phyloP scores from a whole-genome alignment of 2,797 vertebrate species.

The Danio tinwini region DNA sequence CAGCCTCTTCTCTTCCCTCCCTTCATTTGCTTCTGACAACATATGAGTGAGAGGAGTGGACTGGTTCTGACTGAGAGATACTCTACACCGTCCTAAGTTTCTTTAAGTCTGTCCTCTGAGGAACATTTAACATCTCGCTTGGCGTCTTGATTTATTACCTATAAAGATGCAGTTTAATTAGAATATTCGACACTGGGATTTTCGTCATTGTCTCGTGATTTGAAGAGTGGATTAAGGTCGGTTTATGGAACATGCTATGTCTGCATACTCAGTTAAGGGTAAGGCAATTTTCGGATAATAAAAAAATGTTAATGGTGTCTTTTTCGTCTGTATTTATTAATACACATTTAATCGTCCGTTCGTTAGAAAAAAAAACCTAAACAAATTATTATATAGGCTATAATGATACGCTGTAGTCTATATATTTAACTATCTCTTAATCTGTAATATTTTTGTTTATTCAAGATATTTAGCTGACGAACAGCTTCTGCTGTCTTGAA shows the following conservation, averaged over 20 bases:
- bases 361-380: background rate
- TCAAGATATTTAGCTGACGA: background rate
- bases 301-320: background rate
- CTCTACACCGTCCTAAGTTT: slow-evolving; percentile 33
- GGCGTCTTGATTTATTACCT: slow-evolving; percentile 3
- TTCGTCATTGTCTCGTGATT: background rate
- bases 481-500: background rate
- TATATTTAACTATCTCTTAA: background rate
- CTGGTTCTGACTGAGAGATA: slow-evolving; percentile 40
- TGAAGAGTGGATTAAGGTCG: background rate
- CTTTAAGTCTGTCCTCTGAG: slow-evolving; percentile 3
- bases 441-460: background rate
- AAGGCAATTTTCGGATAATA: slow-evolving; percentile 2
- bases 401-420: background rate
- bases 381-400: background rate
- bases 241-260: slow-evolving; percentile 28
- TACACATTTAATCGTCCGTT: background rate
- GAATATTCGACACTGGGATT: background rate
- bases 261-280: slow-evolving; percentile 19
- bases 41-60: slow-evolving; percentile 42
- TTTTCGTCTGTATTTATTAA: background rate
- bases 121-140: slow-evolving; percentile 1
- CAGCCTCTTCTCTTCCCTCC: slow-evolving; percentile 32
- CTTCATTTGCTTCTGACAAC: slow-evolving; percentile 36
- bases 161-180: slow-evolving; percentile 1